Evolutionary conservation across 2,888 invertebrate genomes (phyloP).

Genomic region (Lacanobia oleracea): DNA sequence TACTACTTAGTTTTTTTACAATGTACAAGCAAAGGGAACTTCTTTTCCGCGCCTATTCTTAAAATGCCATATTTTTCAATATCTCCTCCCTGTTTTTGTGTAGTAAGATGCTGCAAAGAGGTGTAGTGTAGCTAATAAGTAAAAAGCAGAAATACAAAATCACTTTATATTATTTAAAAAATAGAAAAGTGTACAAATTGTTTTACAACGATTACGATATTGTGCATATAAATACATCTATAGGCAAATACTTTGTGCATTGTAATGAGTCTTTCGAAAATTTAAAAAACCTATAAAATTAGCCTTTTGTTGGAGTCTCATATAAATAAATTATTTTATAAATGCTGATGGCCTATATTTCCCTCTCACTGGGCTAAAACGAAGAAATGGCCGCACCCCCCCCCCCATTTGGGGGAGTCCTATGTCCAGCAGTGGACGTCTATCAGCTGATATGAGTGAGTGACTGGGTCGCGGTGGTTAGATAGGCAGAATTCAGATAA

Average conservation of each 20-base stretch:
- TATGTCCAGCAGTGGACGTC: too few species aligned
- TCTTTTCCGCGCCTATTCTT: too few species aligned
- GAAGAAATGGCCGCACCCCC: too few species aligned
- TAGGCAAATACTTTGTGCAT: slow-evolving; percentile 75
- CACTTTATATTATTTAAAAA: slow-evolving; percentile 84
- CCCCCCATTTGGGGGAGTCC: too few species aligned
- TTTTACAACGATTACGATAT: slow-evolving; percentile 76
- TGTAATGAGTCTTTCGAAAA: slow-evolving; percentile 39
- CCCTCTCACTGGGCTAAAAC: neutral
- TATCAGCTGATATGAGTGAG: too few species aligned
- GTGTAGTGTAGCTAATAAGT: slow-evolving; percentile 29
- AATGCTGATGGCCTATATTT: slow-evolving; percentile 11
- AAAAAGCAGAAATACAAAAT: slow-evolving; percentile 67
- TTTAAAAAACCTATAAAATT: slow-evolving; percentile 38
- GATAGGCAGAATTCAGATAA: too few species aligned
- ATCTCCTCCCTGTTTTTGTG: too few species aligned
- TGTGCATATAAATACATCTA: slow-evolving; percentile 76
- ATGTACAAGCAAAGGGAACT: too few species aligned
- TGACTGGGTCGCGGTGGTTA: too few species aligned
- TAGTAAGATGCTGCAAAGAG: too few species aligned
- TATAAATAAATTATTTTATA: slow-evolving; percentile 23
- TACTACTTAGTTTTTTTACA: too few species aligned
- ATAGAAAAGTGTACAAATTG: slow-evolving; percentile 86
- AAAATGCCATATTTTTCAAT: too few species aligned
- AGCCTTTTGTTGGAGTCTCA: slow-evolving; percentile 15